Percentiles rank a stretch among this genome's conserved stretches.
Conservation (phyloP, 2,797 vertebrate species). For the Benthosema pterotum region DNA sequence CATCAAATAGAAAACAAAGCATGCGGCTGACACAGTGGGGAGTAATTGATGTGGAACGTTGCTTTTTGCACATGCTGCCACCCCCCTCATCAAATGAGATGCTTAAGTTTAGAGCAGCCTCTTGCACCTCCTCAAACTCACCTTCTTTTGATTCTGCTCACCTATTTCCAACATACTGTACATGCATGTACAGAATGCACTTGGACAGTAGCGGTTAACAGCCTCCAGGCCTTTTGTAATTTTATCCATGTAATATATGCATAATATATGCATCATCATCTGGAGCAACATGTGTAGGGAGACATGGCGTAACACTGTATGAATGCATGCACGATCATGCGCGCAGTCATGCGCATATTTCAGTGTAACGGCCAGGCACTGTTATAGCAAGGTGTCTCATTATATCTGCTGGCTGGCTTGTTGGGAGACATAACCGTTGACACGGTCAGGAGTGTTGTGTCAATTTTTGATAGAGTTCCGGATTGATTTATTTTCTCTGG, state of each 20-base stretch:
- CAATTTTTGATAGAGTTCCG: slow-evolving; percentile 69
- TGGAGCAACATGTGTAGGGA: background rate
- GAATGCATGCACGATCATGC: background rate
- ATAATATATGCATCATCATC: slow-evolving; percentile 19
- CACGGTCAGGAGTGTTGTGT: slow-evolving; percentile 55
- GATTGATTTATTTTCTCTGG: slow-evolving; percentile 66
- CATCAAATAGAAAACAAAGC: slow-evolving; percentile 19
- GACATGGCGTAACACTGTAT: slow-evolving; percentile 14
- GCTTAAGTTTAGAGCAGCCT: slow-evolving; percentile 45
- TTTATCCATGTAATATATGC: slow-evolving; percentile 18
- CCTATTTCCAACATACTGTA: slow-evolving; percentile 30
- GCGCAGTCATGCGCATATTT: background rate
- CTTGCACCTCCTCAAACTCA: slow-evolving; percentile 22
- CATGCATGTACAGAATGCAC: slow-evolving; percentile 43
- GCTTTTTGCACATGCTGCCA: slow-evolving; percentile 63
- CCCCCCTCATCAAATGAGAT: slow-evolving; percentile 61
- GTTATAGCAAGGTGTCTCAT: slow-evolving; percentile 59
- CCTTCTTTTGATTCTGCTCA: slow-evolving; percentile 46
- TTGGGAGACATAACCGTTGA: slow-evolving; percentile 40
- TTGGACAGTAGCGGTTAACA: slow-evolving; percentile 17
- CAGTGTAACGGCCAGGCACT: slow-evolving; percentile 34
- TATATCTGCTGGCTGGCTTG: slow-evolving; percentile 52
- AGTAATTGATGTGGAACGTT: slow-evolving; percentile 63
- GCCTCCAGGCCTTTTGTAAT: no score
- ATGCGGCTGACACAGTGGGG: slow-evolving; percentile 33